Base-by-base conservation (phyloP, 2,797 vertebrate genomes). In the Alosa sapidissima region DNA sequence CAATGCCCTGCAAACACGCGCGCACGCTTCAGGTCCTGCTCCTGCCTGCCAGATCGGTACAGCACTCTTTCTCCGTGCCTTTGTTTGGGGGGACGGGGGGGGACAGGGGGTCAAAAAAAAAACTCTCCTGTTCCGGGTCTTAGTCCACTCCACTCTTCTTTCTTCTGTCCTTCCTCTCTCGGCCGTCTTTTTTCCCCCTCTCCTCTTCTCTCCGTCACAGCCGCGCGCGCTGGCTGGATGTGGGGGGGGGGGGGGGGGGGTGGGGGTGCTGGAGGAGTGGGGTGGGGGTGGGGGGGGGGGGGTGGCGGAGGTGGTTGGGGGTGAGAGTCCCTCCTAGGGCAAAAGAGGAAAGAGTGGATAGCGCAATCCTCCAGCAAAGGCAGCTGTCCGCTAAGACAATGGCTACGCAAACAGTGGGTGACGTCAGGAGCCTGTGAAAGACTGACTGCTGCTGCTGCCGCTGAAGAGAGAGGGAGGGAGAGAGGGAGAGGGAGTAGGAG, bases 361-460 rank as follows among this genome's bases (percentile, higher is more conserved):
- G 95, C 83, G 94, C 96, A 94, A 94, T 95, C 91, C 89, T 90
- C 93, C 81, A 93, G 94, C 92, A 90, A 88, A 94, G 93, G 89
- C 89, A 90, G 94, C 94, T 88, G 92, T 90, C 92, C 85, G 89
- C 91, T 94, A 93, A 97, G 95, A 98, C 97, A 98, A 98, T 97
- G 96, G 96, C 95, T 92, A 94, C 93, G 96, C 96, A 96, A 94
- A 95, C 94, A 94, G 92, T 89, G 92, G 91, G 93, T 97, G 97
- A 97, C 96, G 97, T 98, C 96, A 97, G 93, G 93, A 93, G 89
- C 93, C 95, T 91, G 95, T 95, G 94, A 94, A 94, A 86, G 93
- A 94, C 93, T 54, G 92, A 93, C 93, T 92, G 93, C 93, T 92
- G 94, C 93, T 93, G 92, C 91, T 91, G 93, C 91, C 88, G 89